Conservation (phyloP, 2,113 vertebrate species). For the Calcarius ornatus region DNA sequence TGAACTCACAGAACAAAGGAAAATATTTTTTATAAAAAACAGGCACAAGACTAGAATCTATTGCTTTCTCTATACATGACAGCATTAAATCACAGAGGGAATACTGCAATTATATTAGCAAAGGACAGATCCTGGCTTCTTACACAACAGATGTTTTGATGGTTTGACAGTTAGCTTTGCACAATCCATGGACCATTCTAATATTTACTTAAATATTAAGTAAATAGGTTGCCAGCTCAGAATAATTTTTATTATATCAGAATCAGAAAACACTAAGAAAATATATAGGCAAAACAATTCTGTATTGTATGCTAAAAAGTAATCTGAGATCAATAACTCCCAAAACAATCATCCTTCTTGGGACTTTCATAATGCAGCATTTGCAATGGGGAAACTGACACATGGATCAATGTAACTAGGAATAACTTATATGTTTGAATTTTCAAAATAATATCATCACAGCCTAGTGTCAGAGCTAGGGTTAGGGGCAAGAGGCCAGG, state of each 20-base stretch:
- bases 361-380: neutral
- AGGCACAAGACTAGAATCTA: neutral
- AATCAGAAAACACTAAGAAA: neutral
- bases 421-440: neutral
- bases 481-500: neutral
- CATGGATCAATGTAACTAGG: neutral
- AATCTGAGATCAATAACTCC: neutral
- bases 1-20: neutral
- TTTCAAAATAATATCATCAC: neutral
- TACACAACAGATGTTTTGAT: neutral
- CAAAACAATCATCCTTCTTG: neutral
- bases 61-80: neutral
- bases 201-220: neutral
- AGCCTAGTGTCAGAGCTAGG: neutral
- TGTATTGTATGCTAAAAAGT: neutral
- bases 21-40: neutral
- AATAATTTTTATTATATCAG: neutral
- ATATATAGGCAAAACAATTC: neutral
- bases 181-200: neutral
- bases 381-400: neutral
- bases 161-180: neutral
- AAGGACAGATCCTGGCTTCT: neutral
- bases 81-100: neutral
- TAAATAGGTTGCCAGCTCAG: neutral
- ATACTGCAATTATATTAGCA: neutral